phyloP scores from a whole-genome alignment of 2,888 invertebrate species.

The Rhyacophila evoluta region DNA sequence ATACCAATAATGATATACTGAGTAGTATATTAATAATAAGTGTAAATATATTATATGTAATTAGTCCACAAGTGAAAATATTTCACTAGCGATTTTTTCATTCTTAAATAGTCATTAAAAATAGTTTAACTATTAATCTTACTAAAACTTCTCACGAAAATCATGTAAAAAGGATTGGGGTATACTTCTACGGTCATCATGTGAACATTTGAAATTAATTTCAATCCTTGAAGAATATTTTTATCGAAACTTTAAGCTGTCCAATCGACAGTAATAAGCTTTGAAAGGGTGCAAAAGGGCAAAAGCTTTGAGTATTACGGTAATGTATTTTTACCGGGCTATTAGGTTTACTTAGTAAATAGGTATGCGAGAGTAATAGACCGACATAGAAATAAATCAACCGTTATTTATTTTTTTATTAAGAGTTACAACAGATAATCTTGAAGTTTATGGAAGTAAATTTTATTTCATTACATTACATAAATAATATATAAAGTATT shows the following conservation, averaged over 20 bases:
- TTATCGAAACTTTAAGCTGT: slow-evolving; percentile 13
- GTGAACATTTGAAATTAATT: neutral
- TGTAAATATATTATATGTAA: too few species aligned
- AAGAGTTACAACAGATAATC: neutral
- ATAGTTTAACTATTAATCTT: neutral
- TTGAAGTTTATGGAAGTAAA: neutral
- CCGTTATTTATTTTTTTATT: slow-evolving; percentile 3
- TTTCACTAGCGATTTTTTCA: too few species aligned
- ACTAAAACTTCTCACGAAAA: neutral
- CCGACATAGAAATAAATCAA: neutral
- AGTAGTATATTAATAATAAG: too few species aligned
- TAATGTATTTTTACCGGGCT: slow-evolving; percentile 12
- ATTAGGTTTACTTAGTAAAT: slow-evolving; percentile 17
- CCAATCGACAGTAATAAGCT: slow-evolving; percentile 24
- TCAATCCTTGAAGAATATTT: slow-evolving; percentile 9
- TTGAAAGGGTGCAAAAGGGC: slow-evolving; percentile 17
- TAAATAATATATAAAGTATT: too few species aligned
- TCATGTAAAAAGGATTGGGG: neutral
- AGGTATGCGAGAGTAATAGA: neutral
- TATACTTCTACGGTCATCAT: neutral
- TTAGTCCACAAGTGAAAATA: too few species aligned
- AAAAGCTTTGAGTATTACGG: slow-evolving; percentile 19
- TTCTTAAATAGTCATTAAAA: too few species aligned
- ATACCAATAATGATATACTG: too few species aligned
- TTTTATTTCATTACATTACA: too few species aligned